Evolutionary conservation across 2,888 invertebrate genomes (phyloP), one percentile per base, ranked within the genome.

Genomic region (Drosophila pseudotakahashii): DNA sequence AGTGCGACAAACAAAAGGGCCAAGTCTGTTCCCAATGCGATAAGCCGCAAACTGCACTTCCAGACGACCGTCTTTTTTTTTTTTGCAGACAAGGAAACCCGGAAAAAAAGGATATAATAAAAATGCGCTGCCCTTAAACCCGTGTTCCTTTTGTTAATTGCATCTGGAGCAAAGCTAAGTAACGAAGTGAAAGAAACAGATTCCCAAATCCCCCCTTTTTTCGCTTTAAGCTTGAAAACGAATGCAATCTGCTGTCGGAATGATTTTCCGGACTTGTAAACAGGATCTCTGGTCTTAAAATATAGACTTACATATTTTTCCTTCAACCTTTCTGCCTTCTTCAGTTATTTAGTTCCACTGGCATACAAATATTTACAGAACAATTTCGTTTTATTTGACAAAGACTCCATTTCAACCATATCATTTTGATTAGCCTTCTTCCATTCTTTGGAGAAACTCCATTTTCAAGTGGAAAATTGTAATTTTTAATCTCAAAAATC

Each of bases 41-140:
- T 82, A 82, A 82, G 82, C 88, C 73, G 58, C 79, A 75, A 76
- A 70, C 37, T 71, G 69, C 69, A 71, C 51, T 69, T 47, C 30
- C 72, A 53, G 50, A 66, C 72, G 7, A 30, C 7, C 1, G 7
- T 39, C 39, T 19, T 13, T 26, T 11, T 10, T 26, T 19, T 13
- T 26, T 11, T 10, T 26, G 63, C 67, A 68, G 68, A 86, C 81
- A 76, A 58, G 52, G 54, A 69, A 66, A 68, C 74, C 69, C 19
- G 3, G 64, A 66, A 39, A 26, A 55, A 44, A 34, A 19, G 23
- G 30, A 61, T 23, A 23, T 52, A 39, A 52, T 34, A 53, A 44
- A 39, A 34, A 34, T 79, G 75, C 74, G 36, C n/a, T 23, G 36
- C 37, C 48, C 32, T 36, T 32, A 37, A 34, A 19, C 34, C 55